These are phyloP conservation scores for Volucella bombylans DNA, from an alignment of 2,888 invertebrate species.

Conservation along the genomic window DNA sequence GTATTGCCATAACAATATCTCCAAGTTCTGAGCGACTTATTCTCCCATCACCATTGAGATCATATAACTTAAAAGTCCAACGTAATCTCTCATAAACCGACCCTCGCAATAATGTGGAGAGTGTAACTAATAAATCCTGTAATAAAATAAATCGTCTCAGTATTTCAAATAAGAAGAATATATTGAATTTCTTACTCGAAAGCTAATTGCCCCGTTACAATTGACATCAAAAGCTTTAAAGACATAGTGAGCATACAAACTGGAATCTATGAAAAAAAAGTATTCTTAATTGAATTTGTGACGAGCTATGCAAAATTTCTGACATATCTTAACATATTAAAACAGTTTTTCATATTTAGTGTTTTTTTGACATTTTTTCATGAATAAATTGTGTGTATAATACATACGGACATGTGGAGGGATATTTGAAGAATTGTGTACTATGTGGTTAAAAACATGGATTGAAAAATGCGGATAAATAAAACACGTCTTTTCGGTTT, in stretches of 20 bases:
- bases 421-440: no score
- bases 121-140: conserved; percentile 95
- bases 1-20: conserved; percentile 94
- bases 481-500: no score
- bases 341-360: no score
- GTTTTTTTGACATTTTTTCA: no score
- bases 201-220: conserved; percentile 97
- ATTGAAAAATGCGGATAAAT: no score
- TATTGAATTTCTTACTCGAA: conserved; percentile 89
- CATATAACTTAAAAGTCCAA: conserved; percentile 98
- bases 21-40: conserved; percentile 95
- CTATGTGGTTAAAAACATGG: no score
- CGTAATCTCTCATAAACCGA: conserved; percentile 96
- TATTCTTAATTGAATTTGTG: no score
- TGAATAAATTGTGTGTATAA: no score
- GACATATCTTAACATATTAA: no score
- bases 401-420: no score
- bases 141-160: conserved; percentile 12
- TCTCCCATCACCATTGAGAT: conserved; percentile 97
- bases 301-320: no score
- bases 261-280: conserved; percentile 89
- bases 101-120: conserved; percentile 95
- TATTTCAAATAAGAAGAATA: not conserved
- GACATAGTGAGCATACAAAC: conserved; percentile 98
- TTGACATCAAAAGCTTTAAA: conserved; percentile 99